Evolutionary conservation across 2,797 vertebrate genomes (phyloP), one percentile per base, ranked within the genome.

Genomic region (Coregonus ussuriensis): DNA sequence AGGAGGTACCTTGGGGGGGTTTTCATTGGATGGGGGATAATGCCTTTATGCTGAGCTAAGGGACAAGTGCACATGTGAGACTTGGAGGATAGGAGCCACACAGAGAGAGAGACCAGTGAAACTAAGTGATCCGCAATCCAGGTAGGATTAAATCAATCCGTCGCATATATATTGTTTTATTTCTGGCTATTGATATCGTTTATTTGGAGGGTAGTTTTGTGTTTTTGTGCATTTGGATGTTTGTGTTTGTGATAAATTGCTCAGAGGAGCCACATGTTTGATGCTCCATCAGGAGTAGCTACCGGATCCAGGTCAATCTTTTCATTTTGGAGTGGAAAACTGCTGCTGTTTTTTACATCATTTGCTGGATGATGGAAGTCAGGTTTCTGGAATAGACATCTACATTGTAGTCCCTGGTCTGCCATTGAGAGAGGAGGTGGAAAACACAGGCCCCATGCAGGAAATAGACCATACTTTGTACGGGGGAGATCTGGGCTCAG

Each of bases 341-440:
- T 0, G 18, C 18, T 74, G 84, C 89, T 93, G 92, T 70, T 93
- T 92, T 93, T 79, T 65, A 71, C 84, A 91, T 93, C 85, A 91
- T 93, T 83, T 78, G 54, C 83, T 79, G 73, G 72, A 82, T 83
- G 82, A 90, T 88, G 79, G 87, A 90, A 31, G 67, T 5, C 71
- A 73, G 70, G 54, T 83, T 82, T 92, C 92, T 95, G 94, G 86
- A 93, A 85, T 88, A 88, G 47, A 90, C 88, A 93, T 94, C 86
- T 87, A 82, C 41, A 65, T 68, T 79, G 65, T 59, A 81, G 79
- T 94, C 91, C 89, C 92, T 89, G 83, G 91, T 87, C 84, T 85
- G 53, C 85, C 85, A 73, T 92, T 90, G 85, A 85, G 82, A 82
- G 74, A 85, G 84, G 79, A 89, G 87, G 81, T 88, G 89, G 88